Base-by-base conservation (phyloP, 2,797 vertebrate species). In the Enteromius thamalakanensis region DNA sequence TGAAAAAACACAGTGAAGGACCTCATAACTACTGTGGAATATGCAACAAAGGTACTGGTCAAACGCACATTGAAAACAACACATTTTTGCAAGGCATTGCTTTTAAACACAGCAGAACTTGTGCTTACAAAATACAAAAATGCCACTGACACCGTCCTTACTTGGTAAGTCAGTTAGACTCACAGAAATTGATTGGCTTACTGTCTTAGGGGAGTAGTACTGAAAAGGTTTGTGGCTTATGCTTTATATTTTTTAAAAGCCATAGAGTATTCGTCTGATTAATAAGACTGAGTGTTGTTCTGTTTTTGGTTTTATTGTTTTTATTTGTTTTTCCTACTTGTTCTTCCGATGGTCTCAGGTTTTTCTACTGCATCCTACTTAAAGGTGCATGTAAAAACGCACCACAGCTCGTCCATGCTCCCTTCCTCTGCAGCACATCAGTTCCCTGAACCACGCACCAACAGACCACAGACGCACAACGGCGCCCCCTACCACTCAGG, bases 381-480 rank as follows among this genome's bases (percentile, higher is more conserved):
- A 97, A 99, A 99, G 97, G 97, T 99, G 96, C 98, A 99, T 94
- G 96, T 98, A 97, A 99, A 99, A 98, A 98, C 96, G 93, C 98
- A 99, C 96, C 98, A 99, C 92, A 97, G 97, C 96, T 96, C 97
- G 94, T 94, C 93, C 87, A 91, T 94, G 87, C 92, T 93, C 88
- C 93, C 91, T 88, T 91, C 94, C 86, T 90, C 93, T 89, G 86
- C 94, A 90, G 90, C 93, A 89, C 93, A 94, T 91, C 94, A 96
- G 95, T 98, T 94, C 92, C 92, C 96, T 93, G 98, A 96, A 93
- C 95, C 96, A 91, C 96, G 96, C 95, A 91, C 91, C 89, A 89
- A 87, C 74, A 97, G 97, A 91, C 94, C 95, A 93, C 97, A 97
- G 95, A 96, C 95, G 94, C 98, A 97, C 96, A 97, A 97, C 96